Base-by-base conservation (phyloP, 2,113 vertebrate genomes). In the Isichthys henryi region DNA sequence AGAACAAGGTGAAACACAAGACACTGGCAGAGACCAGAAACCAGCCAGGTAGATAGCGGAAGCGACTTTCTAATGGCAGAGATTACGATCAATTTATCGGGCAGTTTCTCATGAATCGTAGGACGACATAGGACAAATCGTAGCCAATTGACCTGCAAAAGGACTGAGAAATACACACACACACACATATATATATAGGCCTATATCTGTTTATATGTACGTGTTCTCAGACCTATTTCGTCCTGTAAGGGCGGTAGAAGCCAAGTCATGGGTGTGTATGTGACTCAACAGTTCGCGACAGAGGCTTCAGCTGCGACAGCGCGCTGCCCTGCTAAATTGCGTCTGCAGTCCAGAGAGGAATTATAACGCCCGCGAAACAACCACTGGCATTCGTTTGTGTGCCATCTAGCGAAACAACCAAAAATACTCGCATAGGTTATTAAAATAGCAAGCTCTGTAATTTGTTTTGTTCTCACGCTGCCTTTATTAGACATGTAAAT, bases 401-500 rank as follows among this genome's bases (percentile, higher is more conserved):
- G 91, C 39, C 66, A 35, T 50, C 87, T 70, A 84, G 84, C 83
- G 49, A 83, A 52, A n/a, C n/a, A 48, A 93, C 92, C 92, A 92
- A 95, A 95, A 95, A 95, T 94, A 95, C 93, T 92, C 91, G 39
- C 82, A 88, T 84, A 90, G 91, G 92, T 92, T 94, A 93, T 93
- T 92, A 93, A 90, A 93, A 93, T 93, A 91, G 91, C 90, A 89
- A 87, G 80, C 91, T 91, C 93, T 91, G 89, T 90, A 90, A 84
- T 91, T 91, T 88, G 83, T 58, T 86, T 39, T 88, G 39, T n/a
- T 91, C 93, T 92, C 50, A 89, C 66, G 80, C 88, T 77, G 84
- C 94, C 91, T 93, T 94, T 92, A 91, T 94, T 93, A 95, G 93
- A 91, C 93, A 93, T 93, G 19, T 9, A 93, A 94, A 94, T 95